Percentiles rank a stretch among this genome's conserved stretches.
phyloP scores from a whole-genome alignment of 2,888 invertebrate genomes.

The Hyposoter dolosus region DNA sequence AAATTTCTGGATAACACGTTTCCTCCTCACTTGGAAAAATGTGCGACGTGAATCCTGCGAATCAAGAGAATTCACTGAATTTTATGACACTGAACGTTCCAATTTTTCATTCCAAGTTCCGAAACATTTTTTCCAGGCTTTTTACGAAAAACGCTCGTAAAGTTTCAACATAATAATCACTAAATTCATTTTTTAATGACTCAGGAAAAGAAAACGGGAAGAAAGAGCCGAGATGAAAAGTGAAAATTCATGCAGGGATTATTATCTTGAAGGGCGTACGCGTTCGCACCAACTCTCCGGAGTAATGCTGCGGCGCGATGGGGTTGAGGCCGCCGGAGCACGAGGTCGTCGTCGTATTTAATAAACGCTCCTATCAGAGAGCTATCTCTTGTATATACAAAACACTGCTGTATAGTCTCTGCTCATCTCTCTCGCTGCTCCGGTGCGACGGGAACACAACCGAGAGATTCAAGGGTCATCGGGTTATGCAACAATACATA shows the following conservation, averaged over 20 bases:
- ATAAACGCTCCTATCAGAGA: constrained; percentile 62
- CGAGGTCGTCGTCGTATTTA: constrained; percentile 61
- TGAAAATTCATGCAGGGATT: constrained; percentile 58
- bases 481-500: constrained; percentile 11
- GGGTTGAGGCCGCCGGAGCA: constrained; percentile 31
- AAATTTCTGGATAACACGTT: constrained; percentile 28
- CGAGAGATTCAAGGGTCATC: constrained; percentile 64
- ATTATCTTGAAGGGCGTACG: constrained; percentile 57
- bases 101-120: background rate
- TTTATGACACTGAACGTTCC: too few relatives aligned
- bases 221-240: constrained; percentile 19
- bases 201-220: background rate
- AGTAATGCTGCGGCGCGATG: constrained; percentile 16
- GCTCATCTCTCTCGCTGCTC: constrained; percentile 17
- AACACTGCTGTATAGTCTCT: background rate
- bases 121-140: background rate
- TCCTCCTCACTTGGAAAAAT: constrained; percentile 23
- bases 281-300: constrained; percentile 20
- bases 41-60: background rate
- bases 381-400: constrained; percentile 47
- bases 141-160: background rate
- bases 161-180: background rate
- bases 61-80: background rate
- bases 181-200: background rate
- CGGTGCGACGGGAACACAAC: constrained; percentile 58